phyloP scores from a whole-genome alignment of 2,797 vertebrate genomes.

The Eulemur mongoz region DNA sequence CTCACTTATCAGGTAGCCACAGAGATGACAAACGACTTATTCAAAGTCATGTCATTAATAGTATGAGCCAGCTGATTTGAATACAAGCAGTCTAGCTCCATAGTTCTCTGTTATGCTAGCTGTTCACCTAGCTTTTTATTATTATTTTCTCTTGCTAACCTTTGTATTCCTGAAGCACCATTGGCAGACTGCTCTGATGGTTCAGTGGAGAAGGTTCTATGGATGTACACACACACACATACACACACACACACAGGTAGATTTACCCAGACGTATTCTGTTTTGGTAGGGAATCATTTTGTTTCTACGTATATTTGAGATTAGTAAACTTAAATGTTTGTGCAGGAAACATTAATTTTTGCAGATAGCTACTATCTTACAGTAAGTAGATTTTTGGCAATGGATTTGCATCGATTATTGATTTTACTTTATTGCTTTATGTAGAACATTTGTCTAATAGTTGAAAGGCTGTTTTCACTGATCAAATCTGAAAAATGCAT shows the following conservation, averaged over 20 bases:
- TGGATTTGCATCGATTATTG: conserved; percentile 9
- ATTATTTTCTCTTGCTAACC: not conserved
- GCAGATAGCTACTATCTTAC: not conserved
- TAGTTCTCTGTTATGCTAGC: not conserved
- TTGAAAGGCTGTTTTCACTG: not conserved
- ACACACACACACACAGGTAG: not conserved
- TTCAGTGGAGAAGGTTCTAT: not conserved
- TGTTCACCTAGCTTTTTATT: not conserved
- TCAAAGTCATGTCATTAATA: not conserved
- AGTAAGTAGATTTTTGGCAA: not conserved
- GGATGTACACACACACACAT: too few species aligned
- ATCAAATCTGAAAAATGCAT: not conserved
- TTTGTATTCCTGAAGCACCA: not conserved
- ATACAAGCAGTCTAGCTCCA: not conserved
- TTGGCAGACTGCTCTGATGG: not conserved
- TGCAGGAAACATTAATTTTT: not conserved
- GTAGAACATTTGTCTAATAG: not conserved
- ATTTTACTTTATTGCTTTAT: conserved; percentile 17
- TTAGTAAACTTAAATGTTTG: not conserved
- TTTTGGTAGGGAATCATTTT: not conserved
- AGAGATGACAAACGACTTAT: not conserved
- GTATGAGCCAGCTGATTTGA: not conserved
- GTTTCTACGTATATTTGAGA: not conserved
- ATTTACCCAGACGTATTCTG: not conserved
- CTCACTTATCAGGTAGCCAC: not conserved